Conservation (phyloP, 2,113 vertebrate genomes). For the Salvator merianae region DNA sequence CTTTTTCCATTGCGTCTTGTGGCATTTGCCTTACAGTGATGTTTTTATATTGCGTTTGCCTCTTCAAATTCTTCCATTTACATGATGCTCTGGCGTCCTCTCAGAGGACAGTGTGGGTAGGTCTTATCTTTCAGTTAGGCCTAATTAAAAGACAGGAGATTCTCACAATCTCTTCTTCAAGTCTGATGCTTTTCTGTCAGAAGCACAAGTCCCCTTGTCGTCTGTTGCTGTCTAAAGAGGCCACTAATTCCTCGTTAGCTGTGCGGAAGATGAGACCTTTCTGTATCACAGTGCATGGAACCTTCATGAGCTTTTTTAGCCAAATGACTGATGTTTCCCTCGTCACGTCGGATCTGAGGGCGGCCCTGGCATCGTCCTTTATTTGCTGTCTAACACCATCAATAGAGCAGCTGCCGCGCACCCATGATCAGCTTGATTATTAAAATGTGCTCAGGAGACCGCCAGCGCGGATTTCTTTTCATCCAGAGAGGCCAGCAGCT, state of each 20-base stretch:
- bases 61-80: no score
- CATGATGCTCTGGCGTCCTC: no score
- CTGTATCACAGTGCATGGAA: conserved; percentile 77
- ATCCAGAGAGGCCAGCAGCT: conserved; percentile 74
- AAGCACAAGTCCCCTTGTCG: conserved; percentile 68
- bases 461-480: conserved; percentile 72
- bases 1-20: no score
- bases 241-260: conserved; percentile 78
- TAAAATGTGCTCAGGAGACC: conserved; percentile 78
- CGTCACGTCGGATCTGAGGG: conserved; percentile 79
- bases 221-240: conserved; percentile 74
- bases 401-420: conserved; percentile 76
- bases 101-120: neutral
- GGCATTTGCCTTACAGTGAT: no score
- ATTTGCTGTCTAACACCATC: conserved; percentile 80
- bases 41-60: no score
- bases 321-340: conserved; percentile 82
- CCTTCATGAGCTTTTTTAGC: conserved; percentile 81
- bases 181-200: rapidly evolving
- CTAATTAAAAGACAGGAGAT: neutral
- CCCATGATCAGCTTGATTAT: conserved; percentile 79
- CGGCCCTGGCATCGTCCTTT: conserved; percentile 79
- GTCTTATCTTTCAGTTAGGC: neutral
- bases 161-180: neutral
- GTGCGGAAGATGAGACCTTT: conserved; percentile 71